A percentile compares a stretch with the other conserved stretches of the same genome.
Conservation (phyloP, 2,888 invertebrate genomes). For the Seladonia tumulorum region DNA sequence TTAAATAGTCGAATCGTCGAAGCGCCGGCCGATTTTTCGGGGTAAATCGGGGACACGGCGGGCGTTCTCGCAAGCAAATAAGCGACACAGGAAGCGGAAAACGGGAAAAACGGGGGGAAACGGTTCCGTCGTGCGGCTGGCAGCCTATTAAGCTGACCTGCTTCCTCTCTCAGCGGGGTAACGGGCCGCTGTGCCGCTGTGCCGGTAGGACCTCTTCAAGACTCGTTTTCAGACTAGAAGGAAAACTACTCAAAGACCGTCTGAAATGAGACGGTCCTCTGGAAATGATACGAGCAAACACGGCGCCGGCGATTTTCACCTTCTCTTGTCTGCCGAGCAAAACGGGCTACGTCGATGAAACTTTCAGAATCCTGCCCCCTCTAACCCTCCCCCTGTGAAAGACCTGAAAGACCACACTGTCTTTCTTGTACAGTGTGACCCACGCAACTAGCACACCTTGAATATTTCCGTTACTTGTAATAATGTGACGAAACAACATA, state of each 20-base stretch:
- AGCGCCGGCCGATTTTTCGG: not conserved
- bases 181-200: conserved; percentile 26
- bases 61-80: conserved; percentile 44
- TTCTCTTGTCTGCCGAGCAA: not conserved
- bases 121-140: conserved; percentile 31
- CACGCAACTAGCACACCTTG: too few species aligned
- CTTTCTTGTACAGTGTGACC: not conserved
- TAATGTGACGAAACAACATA: too few species aligned
- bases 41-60: conserved; percentile 26
- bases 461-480: too few species aligned
- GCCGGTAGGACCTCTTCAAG: conserved; percentile 55
- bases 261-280: conserved; percentile 58
- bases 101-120: not conserved
- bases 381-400: not conserved
- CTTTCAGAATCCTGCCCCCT: conserved; percentile 35
- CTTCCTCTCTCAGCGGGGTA: conserved; percentile 35
- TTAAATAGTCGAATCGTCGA: not conserved
- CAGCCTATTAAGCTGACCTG: conserved; percentile 65
- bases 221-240: conserved; percentile 52
- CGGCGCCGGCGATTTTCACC: conserved; percentile 47
- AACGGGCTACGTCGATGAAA: conserved; percentile 36
- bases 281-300: conserved; percentile 55
- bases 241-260: conserved; percentile 60
- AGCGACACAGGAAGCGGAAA: conserved; percentile 22
- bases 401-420: not conserved